A percentile compares a stretch with the other conserved stretches of the same genome.
Evolutionary conservation across 2,888 invertebrate species (phyloP).

Genomic region (Piscicola geometra): DNA sequence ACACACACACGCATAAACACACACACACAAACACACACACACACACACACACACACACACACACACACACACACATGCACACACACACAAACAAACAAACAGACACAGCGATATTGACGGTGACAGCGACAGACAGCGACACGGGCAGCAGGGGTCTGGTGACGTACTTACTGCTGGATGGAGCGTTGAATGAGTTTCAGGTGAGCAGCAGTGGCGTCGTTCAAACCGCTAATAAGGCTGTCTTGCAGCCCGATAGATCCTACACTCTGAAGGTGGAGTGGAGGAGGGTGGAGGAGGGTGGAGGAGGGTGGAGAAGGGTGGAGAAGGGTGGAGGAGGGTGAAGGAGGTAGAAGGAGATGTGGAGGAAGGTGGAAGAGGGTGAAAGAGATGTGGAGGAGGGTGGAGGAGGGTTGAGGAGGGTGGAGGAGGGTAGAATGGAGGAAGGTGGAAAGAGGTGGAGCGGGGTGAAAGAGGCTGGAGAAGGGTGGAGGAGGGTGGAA

Average conservation of each 20-base stretch:
- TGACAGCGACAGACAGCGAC: slow-evolving; percentile 25
- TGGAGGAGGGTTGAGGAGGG: too few species aligned
- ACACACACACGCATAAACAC: slow-evolving; percentile 1
- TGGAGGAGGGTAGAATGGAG: neutral
- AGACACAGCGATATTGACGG: neutral
- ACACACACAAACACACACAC: slow-evolving; percentile 16
- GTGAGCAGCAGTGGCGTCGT: neutral
- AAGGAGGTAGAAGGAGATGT: neutral
- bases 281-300: neutral
- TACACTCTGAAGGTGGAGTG: slow-evolving; percentile 23
- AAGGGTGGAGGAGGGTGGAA: too few species aligned
- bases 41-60: slow-evolving; percentile 17
- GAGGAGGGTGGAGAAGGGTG: too few species aligned
- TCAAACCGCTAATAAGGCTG: neutral
- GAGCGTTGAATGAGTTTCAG: neutral
- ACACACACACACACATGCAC: too few species aligned
- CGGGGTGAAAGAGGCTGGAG: too few species aligned
- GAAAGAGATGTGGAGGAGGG: too few species aligned
- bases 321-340: too few species aligned
- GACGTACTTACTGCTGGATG: neutral
- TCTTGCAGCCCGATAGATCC: neutral
- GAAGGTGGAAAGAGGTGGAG: too few species aligned
- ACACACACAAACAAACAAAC: too few species aligned
- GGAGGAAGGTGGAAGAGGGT: neutral
- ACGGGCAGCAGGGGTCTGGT: neutral